Percentiles rank a stretch among this genome's conserved stretches.
Conservation (phyloP, 2,888 invertebrate species). For the Eupithecia tripunctaria region DNA sequence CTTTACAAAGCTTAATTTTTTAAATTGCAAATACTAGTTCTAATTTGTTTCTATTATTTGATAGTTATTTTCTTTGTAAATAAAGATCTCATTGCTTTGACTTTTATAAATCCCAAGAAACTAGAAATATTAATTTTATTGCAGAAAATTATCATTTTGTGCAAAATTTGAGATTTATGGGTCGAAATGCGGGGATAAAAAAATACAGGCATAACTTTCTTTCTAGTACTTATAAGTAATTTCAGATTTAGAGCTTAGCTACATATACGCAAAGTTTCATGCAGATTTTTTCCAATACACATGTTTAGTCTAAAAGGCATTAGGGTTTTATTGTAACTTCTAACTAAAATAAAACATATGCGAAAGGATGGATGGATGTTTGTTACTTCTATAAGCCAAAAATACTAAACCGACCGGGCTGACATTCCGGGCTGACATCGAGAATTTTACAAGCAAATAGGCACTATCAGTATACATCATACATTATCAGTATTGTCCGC, state of each 20-base stretch:
- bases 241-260: background rate
- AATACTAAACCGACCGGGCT: background rate
- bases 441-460: no score
- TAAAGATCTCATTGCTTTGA: background rate
- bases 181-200: background rate
- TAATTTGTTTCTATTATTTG: no score
- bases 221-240: background rate
- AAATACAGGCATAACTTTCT: background rate
- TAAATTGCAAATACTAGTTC: no score
- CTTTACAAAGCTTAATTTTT: no score
- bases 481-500: slow-evolving; percentile 60
- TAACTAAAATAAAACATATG: background rate
- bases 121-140: background rate
- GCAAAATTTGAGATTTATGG: background rate
- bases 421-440: background rate
- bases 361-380: background rate
- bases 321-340: background rate
- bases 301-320: background rate
- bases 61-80: no score
- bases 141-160: background rate
- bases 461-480: slow-evolving; percentile 46
- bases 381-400: no score
- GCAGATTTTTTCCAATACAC: background rate
- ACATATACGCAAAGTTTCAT: background rate
- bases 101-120: background rate